Conservation (phyloP, 1,140 invertebrate genomes). For the Drosophila littoralis region DNA sequence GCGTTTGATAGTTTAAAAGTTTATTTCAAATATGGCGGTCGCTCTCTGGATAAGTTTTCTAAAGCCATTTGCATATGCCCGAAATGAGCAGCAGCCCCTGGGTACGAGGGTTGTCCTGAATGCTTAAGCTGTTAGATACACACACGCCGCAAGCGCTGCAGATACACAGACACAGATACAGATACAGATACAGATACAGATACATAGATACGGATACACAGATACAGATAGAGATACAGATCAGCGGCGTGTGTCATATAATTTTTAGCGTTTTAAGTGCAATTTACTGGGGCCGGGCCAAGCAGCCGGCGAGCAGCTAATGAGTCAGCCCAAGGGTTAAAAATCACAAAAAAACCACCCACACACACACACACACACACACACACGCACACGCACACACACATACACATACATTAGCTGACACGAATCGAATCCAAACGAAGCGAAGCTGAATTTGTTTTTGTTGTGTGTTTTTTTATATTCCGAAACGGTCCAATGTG, state of each 20-base stretch:
- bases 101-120: slow-evolving; percentile 51
- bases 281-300: slow-evolving; percentile 46
- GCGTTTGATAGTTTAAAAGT: slow-evolving; percentile 71
- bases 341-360: slow-evolving; percentile 43
- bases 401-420: slow-evolving; percentile 13
- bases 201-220: slow-evolving; percentile 41
- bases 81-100: slow-evolving; percentile 65
- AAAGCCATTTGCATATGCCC: slow-evolving; percentile 69
- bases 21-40: slow-evolving; percentile 75
- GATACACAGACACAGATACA: slow-evolving; percentile 14
- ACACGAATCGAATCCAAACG: slow-evolving; percentile 33
- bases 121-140: slow-evolving; percentile 59
- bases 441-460: slow-evolving; percentile 24
- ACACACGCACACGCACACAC: not conserved
- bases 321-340: slow-evolving; percentile 74
- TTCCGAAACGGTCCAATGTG: slow-evolving; percentile 29
- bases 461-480: not conserved
- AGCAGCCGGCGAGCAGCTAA: slow-evolving; percentile 49
- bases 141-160: slow-evolving; percentile 14
- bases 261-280: slow-evolving; percentile 80
- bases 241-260: slow-evolving; percentile 70
- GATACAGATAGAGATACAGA: slow-evolving; percentile 43
- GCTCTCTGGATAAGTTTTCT: slow-evolving; percentile 12
- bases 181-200: slow-evolving; percentile 18
- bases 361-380: slow-evolving; percentile 23